Evolutionary conservation across 1,140 invertebrate genomes (phyloP), one percentile per base, ranked within the genome.

Genomic region (Nautilus pompilius): DNA sequence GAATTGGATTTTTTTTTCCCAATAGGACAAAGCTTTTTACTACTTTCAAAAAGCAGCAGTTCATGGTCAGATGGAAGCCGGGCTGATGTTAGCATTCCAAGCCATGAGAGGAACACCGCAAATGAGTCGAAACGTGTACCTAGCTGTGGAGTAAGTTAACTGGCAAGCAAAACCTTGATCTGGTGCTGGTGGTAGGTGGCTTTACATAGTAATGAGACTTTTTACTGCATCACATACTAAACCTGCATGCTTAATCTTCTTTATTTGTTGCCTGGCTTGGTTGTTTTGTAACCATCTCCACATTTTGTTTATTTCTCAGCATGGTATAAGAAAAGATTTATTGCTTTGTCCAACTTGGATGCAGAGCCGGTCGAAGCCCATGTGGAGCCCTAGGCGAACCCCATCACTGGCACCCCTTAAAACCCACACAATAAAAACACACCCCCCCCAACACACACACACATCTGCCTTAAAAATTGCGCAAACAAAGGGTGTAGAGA

Each of bases 41-140:
- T 71, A 67, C 41, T 75, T 69, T 57, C 63, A 59, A 20, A 71
- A 57, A 58, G 75, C 74, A 20, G 78, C 74, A 3, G 32, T 45
- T 1, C 54, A 64, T 24, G 67, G 67, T n/a, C 78, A 79, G 51
- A 54, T 77, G 10, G 72, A 76, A 51, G 71, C 76, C 4, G 76
- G 74, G 6, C 57, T 72, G 10, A 59, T 69, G 32, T 66, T 76
- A 24, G 70, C 72, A 15, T 69, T 70, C 29, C 60, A 75, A 24
- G 67, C 66, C 36, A 75, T 71, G 48, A 68, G 75, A 34, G 76
- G 77, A 17, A 70, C 72, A 5, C 54, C 60, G 0, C 59, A 49
- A 10, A 33, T 65, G 0, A 13, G 22, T 20, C 68, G 71, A 26
- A 65, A 71, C 32, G 51, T 68, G 17, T 1, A 33, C 3, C 32